Base-by-base conservation (phyloP, 2,888 invertebrate species). In the Eurytoma californica region DNA sequence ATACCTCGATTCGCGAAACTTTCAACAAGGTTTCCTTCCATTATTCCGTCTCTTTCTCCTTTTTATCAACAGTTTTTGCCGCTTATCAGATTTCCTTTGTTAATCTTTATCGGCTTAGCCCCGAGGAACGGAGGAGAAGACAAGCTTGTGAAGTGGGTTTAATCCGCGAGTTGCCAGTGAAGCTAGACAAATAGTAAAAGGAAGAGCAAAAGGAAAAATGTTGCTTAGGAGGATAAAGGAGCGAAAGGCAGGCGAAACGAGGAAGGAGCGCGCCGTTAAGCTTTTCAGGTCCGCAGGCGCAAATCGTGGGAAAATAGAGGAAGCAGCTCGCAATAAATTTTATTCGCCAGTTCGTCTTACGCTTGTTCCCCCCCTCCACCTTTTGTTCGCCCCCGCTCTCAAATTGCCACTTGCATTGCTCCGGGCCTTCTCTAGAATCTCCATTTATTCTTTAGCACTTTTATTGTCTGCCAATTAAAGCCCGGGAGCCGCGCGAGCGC, bases 211-310 rank as follows among this genome's bases (percentile, higher is more conserved):
- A 69, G 28, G 12, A 57, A 61, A 66, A 53, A 68, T 57, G n/a
- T 39, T 55, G 70, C 13, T 4, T 39, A 51, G 47, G 51, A 70
- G 69, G 77, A 77, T 73, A 58, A 60, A 73, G 80, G 79, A 79
- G 39, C 9, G 9, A 9, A 39, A 39, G 9, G 39, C 39, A 39
- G 39, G 39, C 39, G 39, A 39, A 39, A 39, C 39, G 39, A 39
- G 83, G 80, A 83, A 82, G 82, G 80, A 72, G 80, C 79, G 80
- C 79, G 66, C 82, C 81, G 81, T 85, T 86, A 84, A 85, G 84
- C 80, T 84, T 79, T 78, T 74, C 57, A 75, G 66, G 77, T 53
- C 60, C 18, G 72, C 72, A 79, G 83, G 81, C 80, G 83, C 80
- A 80, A 83, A 85, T 83, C 82, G 83, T 72, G 79, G 78, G 81